phyloP scores from a whole-genome alignment of 1,140 invertebrate species.

The Gonioctena quinquepunctata region DNA sequence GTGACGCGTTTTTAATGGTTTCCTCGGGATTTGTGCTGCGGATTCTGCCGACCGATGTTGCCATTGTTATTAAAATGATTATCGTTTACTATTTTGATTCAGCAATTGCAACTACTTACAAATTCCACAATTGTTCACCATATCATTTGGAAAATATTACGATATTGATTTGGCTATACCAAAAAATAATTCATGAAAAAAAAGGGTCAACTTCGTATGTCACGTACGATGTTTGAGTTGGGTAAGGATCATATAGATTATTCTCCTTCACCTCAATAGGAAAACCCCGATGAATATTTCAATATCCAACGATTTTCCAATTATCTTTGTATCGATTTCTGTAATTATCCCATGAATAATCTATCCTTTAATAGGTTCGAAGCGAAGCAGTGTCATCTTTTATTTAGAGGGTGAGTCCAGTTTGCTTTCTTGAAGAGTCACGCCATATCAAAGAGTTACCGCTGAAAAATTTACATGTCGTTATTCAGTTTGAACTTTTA shows the following conservation, averaged over 20 bases:
- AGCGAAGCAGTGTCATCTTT: neutral
- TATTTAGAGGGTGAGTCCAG: neutral
- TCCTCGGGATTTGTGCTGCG: slow-evolving; percentile 3
- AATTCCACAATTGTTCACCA: too few species aligned
- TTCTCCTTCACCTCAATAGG: too few species aligned
- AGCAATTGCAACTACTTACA: too few species aligned
- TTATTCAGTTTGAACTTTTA: too few species aligned
- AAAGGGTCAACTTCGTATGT: too few species aligned
- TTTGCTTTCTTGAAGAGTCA: neutral
- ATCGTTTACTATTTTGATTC: too few species aligned
- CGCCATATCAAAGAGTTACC: neutral
- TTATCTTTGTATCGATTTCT: neutral
- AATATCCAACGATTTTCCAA: neutral
- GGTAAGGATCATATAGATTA: too few species aligned
- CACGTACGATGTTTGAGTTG: too few species aligned
- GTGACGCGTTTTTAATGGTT: slow-evolving; percentile 31
- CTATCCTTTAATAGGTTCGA: neutral
- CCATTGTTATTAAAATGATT: too few species aligned
- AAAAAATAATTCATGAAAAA: too few species aligned
- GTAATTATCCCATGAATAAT: neutral
- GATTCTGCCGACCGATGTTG: neutral
- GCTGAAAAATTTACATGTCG: neutral
- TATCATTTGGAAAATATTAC: too few species aligned
- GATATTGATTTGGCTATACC: too few species aligned
- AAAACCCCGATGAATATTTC: neutral